Base-by-base conservation (phyloP, 2,113 vertebrate species). In the Lepus timidus region DNA sequence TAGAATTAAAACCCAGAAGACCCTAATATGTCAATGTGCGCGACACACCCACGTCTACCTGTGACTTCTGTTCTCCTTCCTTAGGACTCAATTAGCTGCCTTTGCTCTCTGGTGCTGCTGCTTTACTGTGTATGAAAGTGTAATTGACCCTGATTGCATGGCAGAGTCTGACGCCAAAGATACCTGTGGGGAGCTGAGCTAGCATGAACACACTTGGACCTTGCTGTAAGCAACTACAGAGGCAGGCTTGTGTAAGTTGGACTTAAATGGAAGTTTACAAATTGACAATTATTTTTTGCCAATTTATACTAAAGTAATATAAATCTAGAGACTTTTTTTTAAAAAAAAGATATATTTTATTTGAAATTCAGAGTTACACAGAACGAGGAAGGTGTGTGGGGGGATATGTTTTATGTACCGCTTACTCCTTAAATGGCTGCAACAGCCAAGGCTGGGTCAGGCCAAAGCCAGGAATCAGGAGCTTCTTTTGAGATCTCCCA, bases 241-340 rank as follows among this genome's bases (percentile, higher is more conserved):
- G 52, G 31, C 22, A 80, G 74, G 33, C 65, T 91, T 78, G 25
- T 61, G 20, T 36, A 64, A 52, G 9, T 62, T 58, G 36, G 19
- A 39, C 70, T 85, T 88, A 68, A 96, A 55, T 27, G 61, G 25
- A 2, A 90, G 2, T 65, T 93, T 94, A 31, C 25, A 90, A 93
- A 84, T 81, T 82, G 82, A 6, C 51, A 55, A 20, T 9, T 33
- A 36, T 83, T 92, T 76, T 67, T 25, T 31, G 25, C 58, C 49
- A 78, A 73, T 11, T n/a, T 75, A 90, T 51, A 19, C 74, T 33
- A 33, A 33, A 33, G 23, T 49, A n/a, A 58, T 82, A 52, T 23
- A 91, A 36, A 93, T 85, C 70, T 82, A 78, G 92, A 61, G 49
- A 81, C 5, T 61, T 4, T 82, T 80, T 76, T 76, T n/a, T 39